These are phyloP conservation scores for Gasterosteus aculeatus DNA, from an alignment of 2,113 vertebrate genomes.

Conservation along the genomic window DNA sequence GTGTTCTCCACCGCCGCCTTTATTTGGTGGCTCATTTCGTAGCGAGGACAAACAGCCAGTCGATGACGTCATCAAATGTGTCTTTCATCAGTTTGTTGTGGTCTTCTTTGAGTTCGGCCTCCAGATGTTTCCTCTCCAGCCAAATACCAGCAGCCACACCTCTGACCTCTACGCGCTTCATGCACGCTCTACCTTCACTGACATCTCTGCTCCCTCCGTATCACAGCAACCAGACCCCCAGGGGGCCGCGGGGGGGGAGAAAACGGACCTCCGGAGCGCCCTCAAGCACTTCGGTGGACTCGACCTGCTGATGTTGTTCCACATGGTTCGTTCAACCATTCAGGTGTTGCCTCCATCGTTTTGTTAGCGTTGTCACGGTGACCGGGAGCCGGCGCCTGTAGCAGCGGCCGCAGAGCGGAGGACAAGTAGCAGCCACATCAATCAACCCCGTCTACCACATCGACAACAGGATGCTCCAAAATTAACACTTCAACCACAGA, in stretches of 20 bases:
- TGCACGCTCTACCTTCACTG: no score
- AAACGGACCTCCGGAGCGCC: not conserved
- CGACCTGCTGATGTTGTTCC: not conserved
- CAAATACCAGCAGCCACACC: no score
- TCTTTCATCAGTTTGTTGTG: no score
- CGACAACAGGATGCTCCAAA: constrained; percentile 57
- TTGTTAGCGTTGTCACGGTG: constrained; percentile 12
- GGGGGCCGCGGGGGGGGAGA: no score
- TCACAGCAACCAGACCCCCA: no score
- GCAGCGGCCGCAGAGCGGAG: not conserved
- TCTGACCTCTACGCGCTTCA: no score
- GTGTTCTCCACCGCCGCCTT: no score
- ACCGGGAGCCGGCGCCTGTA: not conserved
- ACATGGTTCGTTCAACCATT: not conserved
- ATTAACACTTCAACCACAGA: constrained; percentile 54
- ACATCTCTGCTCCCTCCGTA: not conserved
- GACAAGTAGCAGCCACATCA: constrained; percentile 62
- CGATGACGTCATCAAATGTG: no score
- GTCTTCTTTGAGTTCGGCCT: no score
- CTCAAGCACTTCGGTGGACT: not conserved
- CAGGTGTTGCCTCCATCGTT: not conserved
- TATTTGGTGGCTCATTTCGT: no score
- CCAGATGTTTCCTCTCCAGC: no score
- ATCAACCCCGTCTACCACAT: constrained; percentile 56
- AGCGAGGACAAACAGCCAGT: no score